Conservation (phyloP, 2,797 vertebrate species). For the Chelmon rostratus region DNA sequence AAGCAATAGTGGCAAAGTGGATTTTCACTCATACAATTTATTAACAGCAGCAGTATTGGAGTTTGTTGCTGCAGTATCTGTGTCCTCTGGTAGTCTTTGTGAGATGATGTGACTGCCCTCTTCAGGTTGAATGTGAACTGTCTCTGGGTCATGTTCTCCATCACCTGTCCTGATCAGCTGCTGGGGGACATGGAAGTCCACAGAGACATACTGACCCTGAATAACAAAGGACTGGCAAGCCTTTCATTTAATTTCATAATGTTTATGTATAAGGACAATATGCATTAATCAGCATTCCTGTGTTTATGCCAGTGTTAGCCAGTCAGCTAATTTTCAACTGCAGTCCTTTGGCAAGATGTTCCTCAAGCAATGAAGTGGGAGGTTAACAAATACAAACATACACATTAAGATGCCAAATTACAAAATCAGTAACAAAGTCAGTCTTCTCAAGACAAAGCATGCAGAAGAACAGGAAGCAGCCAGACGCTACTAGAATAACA, state of each 20-base stretch:
- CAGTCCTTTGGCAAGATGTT: background rate
- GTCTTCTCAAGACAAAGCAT: background rate
- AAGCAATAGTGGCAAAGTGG: too few species aligned
- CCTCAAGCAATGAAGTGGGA: background rate
- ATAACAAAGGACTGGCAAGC: background rate
- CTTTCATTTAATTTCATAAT: background rate
- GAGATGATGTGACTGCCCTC: conserved; percentile 65
- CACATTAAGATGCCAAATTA: background rate
- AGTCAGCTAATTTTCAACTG: background rate
- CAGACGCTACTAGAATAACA: background rate
- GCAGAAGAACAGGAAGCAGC: background rate
- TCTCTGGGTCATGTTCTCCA: background rate
- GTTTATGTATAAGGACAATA: background rate
- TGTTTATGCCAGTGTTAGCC: background rate
- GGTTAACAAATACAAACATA: background rate
- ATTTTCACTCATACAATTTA: too few species aligned
- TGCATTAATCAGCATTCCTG: background rate
- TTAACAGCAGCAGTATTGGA: background rate
- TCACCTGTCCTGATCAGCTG: conserved; percentile 22
- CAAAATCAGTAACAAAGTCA: background rate
- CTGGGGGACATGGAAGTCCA: background rate
- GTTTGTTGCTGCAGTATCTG: background rate
- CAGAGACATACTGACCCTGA: background rate
- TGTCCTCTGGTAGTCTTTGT: background rate
- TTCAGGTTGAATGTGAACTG: conserved; percentile 21